These are phyloP conservation scores for Falco rusticolus DNA, from an alignment of 2,797 vertebrate species.

Conservation along the genomic window DNA sequence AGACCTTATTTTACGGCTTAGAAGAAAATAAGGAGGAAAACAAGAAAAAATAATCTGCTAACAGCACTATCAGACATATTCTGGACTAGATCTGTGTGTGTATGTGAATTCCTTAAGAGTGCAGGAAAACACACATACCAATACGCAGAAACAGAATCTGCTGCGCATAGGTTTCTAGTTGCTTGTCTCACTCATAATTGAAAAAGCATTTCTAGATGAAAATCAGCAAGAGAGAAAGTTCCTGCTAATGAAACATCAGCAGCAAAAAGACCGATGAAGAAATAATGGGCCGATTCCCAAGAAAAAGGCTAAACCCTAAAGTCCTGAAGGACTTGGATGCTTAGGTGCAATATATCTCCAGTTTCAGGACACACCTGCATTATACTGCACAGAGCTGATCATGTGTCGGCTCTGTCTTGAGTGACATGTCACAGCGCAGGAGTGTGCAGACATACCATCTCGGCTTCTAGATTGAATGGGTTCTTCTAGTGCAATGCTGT, in stretches of 20 bases:
- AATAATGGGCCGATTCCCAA: not conserved
- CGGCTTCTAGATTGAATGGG: not conserved
- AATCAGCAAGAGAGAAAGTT: not conserved
- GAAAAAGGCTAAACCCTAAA: not conserved
- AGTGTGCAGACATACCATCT: not conserved
- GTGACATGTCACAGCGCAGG: not conserved
- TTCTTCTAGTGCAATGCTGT: not conserved
- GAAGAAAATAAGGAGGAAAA: not conserved
- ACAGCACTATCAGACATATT: not conserved
- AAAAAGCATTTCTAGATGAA: not conserved
- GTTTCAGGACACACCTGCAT: not conserved
- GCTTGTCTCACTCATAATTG: not conserved
- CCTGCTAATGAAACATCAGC: not conserved
- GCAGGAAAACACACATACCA: not conserved
- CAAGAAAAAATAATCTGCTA: not conserved
- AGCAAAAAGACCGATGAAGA: not conserved
- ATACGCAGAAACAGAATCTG: not conserved
- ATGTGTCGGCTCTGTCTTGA: fast-evolving
- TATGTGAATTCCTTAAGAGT: not conserved
- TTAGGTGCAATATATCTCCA: not conserved
- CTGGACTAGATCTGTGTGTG: not conserved
- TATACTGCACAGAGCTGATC: not conserved
- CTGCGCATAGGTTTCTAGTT: not conserved
- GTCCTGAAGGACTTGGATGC: not conserved
- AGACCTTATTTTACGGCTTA: not conserved